Percentiles rank a stretch among this genome's conserved stretches.
Conservation (phyloP, 2,888 invertebrate genomes). For the Endotricha flammealis region DNA sequence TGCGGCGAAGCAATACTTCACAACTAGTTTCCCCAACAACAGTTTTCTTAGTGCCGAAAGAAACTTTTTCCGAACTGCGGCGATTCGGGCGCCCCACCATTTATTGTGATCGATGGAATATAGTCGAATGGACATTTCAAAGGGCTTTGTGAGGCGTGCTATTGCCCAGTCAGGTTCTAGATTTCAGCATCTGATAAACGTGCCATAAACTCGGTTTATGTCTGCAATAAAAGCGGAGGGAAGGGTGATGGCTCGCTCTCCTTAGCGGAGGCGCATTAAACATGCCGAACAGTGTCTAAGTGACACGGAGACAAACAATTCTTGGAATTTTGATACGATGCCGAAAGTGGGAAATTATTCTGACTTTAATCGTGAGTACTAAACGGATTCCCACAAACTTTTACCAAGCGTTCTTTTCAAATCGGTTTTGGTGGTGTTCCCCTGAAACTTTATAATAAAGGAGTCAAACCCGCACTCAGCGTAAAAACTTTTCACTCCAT, state of each 20-base stretch:
- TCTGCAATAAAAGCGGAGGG: conserved; percentile 31
- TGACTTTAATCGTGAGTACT: no score
- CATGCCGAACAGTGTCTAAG: no score
- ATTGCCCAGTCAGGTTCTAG: conserved; percentile 14
- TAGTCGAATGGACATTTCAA: conserved; percentile 8
- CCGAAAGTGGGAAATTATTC: no score
- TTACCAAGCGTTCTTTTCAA: no score
- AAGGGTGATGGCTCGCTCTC: conserved; percentile 9
- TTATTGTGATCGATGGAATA: conserved; percentile 3
- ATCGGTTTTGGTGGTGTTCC: no score
- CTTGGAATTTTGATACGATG: no score
- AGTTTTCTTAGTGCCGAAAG: not conserved
- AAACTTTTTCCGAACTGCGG: not conserved
- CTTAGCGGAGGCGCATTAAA: no score
- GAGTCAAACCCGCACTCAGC: no score
- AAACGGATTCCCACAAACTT: no score
- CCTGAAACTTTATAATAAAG: no score
- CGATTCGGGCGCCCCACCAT: not conserved
- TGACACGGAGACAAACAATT: no score
- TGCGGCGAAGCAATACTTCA: not conserved
- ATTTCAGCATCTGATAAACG: conserved; percentile 36
- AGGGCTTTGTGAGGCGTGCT: conserved; percentile 4
- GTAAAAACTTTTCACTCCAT: no score
- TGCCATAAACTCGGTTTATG: conserved; percentile 41
- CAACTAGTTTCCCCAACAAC: not conserved